A percentile compares a stretch with the other conserved stretches of the same genome.
Evolutionary conservation across 2,888 invertebrate species (phyloP).

Genomic region (Coleophora flavipennella): DNA sequence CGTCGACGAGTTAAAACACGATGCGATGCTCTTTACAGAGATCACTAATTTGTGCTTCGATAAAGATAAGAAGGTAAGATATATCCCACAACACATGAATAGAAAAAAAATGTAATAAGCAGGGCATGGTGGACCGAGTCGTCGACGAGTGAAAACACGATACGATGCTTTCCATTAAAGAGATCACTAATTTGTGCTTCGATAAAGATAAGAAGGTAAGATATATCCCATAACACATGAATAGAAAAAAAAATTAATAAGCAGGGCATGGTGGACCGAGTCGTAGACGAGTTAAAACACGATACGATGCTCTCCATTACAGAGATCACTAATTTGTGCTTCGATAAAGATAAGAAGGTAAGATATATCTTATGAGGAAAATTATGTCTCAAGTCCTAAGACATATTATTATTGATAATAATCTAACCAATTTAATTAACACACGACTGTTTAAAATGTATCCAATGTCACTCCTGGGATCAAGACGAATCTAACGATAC

Average conservation of each 20-base stretch:
- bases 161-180: conserved; percentile 91
- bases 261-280: conserved; percentile 98
- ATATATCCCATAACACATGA: not conserved
- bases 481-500: too few relatives aligned
- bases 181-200: conserved; percentile 90
- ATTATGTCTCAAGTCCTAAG: too few relatives aligned
- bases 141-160: conserved; percentile 99
- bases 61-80: conserved; percentile 80
- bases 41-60: conserved; percentile 92
- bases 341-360: conserved; percentile 86
- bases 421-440: too few relatives aligned
- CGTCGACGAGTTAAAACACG: conserved; percentile 98
- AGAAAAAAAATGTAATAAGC: too few relatives aligned
- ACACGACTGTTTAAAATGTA: too few relatives aligned
- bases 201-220: conserved; percentile 83
- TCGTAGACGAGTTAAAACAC: conserved; percentile 98
- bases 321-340: conserved; percentile 90
- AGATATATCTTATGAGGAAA: too few relatives aligned
- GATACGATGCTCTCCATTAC: conserved; percentile 93
- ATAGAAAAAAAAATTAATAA: too few relatives aligned
- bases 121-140: conserved; percentile 98
- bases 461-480: too few relatives aligned
- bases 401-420: too few relatives aligned
- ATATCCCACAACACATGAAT: too few relatives aligned
- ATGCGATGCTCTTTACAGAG: conserved; percentile 93